These are phyloP conservation scores for Otolemur crassicaudatus DNA, from an alignment of 2,797 vertebrate genomes.

Conservation along the genomic window DNA sequence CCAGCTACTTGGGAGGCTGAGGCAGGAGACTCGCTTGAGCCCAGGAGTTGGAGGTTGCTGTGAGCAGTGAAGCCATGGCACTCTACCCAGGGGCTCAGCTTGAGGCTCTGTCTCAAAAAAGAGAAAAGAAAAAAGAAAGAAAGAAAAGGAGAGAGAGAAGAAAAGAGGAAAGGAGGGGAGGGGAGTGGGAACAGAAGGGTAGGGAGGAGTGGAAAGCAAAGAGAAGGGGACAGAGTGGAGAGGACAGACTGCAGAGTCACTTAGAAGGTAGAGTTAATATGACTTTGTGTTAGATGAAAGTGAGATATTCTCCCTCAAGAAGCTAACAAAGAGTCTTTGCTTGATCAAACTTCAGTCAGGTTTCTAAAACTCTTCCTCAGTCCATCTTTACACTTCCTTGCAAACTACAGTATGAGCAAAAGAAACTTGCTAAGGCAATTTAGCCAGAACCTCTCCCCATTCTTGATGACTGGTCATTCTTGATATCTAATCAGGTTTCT, in stretches of 20 bases:
- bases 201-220: neutral
- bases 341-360: neutral
- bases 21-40: too few species aligned
- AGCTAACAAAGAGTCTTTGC: neutral
- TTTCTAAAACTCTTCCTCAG: neutral
- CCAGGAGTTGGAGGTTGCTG: too few species aligned
- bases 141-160: too few species aligned
- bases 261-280: neutral
- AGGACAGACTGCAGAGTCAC: neutral
- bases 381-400: neutral
- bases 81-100: too few species aligned
- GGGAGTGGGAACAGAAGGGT: too few species aligned
- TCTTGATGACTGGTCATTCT: neutral
- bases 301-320: neutral
- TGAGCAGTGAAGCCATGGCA: too few species aligned
- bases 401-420: neutral
- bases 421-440: neutral
- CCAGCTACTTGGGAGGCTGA: too few species aligned
- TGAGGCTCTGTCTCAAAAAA: too few species aligned
- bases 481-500: neutral
- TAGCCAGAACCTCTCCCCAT: neutral
- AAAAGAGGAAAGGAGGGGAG: too few species aligned
- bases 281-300: slow-evolving; percentile 28
- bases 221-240: neutral
- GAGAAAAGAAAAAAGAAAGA: too few species aligned